Evolutionary conservation across 2,888 invertebrate species (phyloP).

Genomic region (Tenodera sinensis): DNA sequence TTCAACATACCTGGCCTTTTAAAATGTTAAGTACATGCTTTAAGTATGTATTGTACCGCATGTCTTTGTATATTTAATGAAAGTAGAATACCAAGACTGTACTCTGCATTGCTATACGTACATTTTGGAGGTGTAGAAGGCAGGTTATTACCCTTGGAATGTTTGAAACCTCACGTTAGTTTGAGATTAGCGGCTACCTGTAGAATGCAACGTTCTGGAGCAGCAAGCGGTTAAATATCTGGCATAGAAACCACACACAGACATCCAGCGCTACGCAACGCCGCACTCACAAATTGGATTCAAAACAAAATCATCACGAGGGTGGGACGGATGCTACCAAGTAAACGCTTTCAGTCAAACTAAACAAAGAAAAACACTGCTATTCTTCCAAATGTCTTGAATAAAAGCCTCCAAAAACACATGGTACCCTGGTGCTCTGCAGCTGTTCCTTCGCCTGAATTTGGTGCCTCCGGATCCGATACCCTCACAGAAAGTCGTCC

Average conservation of each 20-base stretch:
- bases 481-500: background rate
- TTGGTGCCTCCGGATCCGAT: background rate
- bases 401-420: background rate
- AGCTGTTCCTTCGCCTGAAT: background rate
- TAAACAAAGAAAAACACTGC: background rate
- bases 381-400: background rate
- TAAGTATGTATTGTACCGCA: no score
- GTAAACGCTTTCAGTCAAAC: background rate
- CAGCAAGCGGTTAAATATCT: no score
- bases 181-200: no score
- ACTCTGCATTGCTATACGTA: no score
- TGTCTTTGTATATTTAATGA: no score
- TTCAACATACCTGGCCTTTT: no score
- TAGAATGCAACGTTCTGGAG: no score
- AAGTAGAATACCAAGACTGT: no score
- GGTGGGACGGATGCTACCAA: background rate
- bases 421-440: background rate
- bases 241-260: background rate
- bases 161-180: no score
- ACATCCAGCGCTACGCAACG: background rate
- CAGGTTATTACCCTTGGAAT: no score
- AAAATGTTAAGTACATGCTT: no score
- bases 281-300: background rate
- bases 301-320: background rate
- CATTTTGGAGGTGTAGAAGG: no score